A percentile compares a stretch with the other conserved stretches of the same genome.
These are phyloP conservation scores for Neopipo cinnamomea DNA, from an alignment of 2,113 vertebrate species.

Conservation along the genomic window DNA sequence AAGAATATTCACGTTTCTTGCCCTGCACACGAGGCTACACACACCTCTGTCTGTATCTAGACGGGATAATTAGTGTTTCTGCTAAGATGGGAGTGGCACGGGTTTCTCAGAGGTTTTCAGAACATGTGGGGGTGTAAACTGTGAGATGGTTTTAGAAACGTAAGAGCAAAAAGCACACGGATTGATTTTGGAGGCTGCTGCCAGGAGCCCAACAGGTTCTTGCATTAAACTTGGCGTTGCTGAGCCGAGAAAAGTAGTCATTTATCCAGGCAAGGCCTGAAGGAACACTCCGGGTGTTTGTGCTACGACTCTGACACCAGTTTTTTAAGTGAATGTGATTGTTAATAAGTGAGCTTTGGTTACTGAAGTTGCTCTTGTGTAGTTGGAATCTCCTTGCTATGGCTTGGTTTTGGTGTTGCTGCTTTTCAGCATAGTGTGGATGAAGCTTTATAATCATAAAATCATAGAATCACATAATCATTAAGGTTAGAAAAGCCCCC, in stretches of 20 bases:
- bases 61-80: constrained; percentile 70
- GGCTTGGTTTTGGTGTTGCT: background rate
- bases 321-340: background rate
- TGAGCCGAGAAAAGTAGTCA: background rate
- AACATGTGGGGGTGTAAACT: constrained; percentile 3
- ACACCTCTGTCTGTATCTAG: constrained; percentile 24
- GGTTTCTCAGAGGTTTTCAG: constrained; percentile 31
- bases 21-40: constrained; percentile 52
- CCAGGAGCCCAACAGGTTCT: background rate
- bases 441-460: background rate
- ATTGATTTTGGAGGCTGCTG: background rate
- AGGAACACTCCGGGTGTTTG: background rate
- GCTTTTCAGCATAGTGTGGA: accelerated
- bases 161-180: background rate
- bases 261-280: background rate
- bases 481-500: background rate
- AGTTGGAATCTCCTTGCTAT: background rate
- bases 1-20: constrained; percentile 31
- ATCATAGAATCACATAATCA: background rate
- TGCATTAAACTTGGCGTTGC: background rate
- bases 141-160: background rate
- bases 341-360: background rate
- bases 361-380: background rate
- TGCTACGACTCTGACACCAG: background rate
- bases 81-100: background rate